Conservation (phyloP, 2,113 vertebrate species). For the Marmota flaviventris region DNA sequence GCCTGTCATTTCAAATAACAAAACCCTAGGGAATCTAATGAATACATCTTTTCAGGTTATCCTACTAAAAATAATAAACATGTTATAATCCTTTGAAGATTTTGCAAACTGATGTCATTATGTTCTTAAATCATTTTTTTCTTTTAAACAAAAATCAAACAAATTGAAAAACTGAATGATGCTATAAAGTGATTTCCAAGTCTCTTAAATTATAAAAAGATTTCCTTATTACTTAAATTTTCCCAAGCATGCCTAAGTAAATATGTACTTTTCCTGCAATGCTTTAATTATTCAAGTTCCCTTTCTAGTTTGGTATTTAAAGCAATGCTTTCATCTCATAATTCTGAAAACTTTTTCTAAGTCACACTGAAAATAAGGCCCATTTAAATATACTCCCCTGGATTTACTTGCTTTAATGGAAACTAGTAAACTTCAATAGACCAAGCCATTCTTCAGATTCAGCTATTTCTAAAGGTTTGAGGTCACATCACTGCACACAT, state of each 20-base stretch:
- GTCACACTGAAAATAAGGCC: not conserved
- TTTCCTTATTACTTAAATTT: conserved; percentile 22
- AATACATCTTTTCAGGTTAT: not conserved
- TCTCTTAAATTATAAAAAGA: not conserved
- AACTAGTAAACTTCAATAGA: not conserved
- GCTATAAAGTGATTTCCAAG: not conserved
- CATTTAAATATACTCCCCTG: not conserved
- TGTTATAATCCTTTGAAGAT: not conserved
- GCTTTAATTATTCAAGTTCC: conserved; percentile 9
- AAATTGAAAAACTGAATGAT: conserved; percentile 3
- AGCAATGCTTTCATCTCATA: conserved; percentile 43
- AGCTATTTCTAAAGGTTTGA: not conserved
- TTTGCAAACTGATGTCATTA: conserved; percentile 42
- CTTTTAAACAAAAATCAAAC: conserved; percentile 50
- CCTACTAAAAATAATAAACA: not conserved
- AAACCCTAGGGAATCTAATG: not conserved
- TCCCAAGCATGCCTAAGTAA: not conserved
- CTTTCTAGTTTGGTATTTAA: conserved; percentile 15
- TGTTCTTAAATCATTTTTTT: conserved; percentile 21
- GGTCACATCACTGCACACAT: not conserved
- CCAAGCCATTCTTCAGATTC: not conserved
- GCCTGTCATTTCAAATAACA: conserved; percentile 4
- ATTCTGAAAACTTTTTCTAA: not conserved
- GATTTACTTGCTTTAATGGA: not conserved
- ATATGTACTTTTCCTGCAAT: conserved; percentile 15